Percentiles rank a stretch among this genome's conserved stretches.
Conservation (phyloP, 2,888 invertebrate genomes). For the Petrolisthes manimaculis region DNA sequence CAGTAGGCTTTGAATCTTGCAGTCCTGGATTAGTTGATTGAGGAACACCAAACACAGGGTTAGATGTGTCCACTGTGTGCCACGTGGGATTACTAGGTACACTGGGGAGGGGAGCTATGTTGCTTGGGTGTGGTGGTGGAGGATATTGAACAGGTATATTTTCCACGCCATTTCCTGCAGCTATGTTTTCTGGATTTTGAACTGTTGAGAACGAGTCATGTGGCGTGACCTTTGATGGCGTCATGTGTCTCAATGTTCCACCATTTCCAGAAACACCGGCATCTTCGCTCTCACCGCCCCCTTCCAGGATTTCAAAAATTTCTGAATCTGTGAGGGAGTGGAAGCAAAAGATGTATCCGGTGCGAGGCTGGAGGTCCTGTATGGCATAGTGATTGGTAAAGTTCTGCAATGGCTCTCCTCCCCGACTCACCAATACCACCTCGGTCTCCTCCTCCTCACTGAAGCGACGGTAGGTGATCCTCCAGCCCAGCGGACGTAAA, state of each 20-base stretch:
- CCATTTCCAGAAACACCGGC: neutral
- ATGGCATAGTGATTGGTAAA: slow-evolving; percentile 56
- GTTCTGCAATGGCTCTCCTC: slow-evolving; percentile 48
- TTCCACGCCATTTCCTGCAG: too few species aligned
- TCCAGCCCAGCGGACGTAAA: slow-evolving; percentile 55
- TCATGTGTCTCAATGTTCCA: neutral
- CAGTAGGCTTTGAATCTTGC: neutral
- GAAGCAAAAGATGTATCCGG: slow-evolving; percentile 53
- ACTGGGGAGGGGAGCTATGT: neutral
- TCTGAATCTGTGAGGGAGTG: slow-evolving; percentile 48
- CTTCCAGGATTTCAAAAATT: slow-evolving; percentile 16
- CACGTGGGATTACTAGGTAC: neutral
- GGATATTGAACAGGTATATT: neutral
- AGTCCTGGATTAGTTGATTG: neutral
- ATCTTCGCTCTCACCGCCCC: neutral
- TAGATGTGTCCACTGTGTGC: neutral
- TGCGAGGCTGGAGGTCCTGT: slow-evolving; percentile 47
- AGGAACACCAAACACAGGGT: neutral
- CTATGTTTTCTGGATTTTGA: neutral
- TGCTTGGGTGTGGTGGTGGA: neutral
- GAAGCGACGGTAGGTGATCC: slow-evolving; percentile 48
- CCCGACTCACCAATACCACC: slow-evolving; percentile 54
- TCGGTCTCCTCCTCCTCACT: slow-evolving; percentile 57
- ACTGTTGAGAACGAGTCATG: neutral
- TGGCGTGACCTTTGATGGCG: neutral